Conservation (phyloP, 1,140 invertebrate genomes). For the Drosophila asahinai region DNA sequence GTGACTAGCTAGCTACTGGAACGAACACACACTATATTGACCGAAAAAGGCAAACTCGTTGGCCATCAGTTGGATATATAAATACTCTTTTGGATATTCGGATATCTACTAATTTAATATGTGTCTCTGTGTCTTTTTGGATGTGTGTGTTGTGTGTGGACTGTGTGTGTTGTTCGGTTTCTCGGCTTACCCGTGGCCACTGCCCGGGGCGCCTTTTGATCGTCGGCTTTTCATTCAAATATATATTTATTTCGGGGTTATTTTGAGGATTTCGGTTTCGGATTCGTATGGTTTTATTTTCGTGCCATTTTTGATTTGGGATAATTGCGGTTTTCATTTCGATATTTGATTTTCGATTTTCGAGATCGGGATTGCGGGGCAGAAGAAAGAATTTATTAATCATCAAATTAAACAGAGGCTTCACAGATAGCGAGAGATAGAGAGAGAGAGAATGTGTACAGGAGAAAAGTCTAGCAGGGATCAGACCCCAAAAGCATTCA, state of each 20-base stretch:
- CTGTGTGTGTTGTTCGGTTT: constrained; percentile 1
- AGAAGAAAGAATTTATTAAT: constrained; percentile 39
- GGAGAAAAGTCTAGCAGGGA: constrained; percentile 3
- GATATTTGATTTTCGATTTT: constrained; percentile 11
- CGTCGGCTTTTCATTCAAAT: constrained; percentile 56
- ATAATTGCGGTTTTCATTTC: constrained; percentile 15
- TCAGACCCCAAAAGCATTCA: constrained; percentile 10
- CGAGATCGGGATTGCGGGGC: constrained; percentile 12
- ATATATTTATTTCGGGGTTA: constrained; percentile 3
- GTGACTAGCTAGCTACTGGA: constrained; percentile 2
- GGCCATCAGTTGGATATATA: neutral
- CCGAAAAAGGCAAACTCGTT: constrained; percentile 19
- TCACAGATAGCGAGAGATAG: neutral
- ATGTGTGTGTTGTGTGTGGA: neutral
- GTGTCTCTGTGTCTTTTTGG: constrained; percentile 8
- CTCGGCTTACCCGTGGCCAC: constrained; percentile 69
- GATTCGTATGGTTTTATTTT: constrained; percentile 8
- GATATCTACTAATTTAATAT: neutral
- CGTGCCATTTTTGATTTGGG: constrained; percentile 18
- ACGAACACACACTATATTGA: constrained; percentile 9
- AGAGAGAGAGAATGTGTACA: neutral
- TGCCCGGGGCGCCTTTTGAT: constrained; percentile 72
- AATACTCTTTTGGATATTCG: neutral
- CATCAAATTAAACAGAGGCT: neutral
- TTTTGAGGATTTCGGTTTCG: constrained; percentile 19